These are phyloP conservation scores for Mormyrus lacerda DNA, from an alignment of 2,113 vertebrate genomes.

Conservation along the genomic window DNA sequence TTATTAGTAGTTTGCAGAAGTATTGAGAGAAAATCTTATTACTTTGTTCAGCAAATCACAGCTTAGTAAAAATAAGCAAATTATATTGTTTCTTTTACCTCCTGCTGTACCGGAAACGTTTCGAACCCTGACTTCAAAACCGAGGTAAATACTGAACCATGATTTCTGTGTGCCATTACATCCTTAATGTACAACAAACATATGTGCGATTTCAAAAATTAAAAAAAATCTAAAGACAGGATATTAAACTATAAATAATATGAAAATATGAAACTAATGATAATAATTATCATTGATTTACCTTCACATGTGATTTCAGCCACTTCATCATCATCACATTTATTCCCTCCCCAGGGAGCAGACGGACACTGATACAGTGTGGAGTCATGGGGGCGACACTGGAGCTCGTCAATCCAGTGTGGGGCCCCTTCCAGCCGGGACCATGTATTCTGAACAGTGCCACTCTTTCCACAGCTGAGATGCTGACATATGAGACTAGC, in stretches of 20 bases:
- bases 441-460: not conserved
- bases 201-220: no score
- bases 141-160: no score
- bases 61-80: no score
- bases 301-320: constrained; percentile 5
- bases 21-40: no score
- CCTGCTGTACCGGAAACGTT: no score
- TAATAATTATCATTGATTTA: not conserved
- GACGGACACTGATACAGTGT: constrained; percentile 19
- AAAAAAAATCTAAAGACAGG: not conserved
- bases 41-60: no score
- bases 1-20: no score
- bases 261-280: not conserved
- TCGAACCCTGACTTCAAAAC: no score
- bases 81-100: no score
- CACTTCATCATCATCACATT: not conserved
- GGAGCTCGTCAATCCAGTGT: constrained; percentile 3
- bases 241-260: not conserved
- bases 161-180: no score
- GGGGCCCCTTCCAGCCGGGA: not conserved
- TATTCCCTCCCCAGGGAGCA: not conserved
- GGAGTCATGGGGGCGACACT: constrained; percentile 17
- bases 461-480: not conserved
- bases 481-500: constrained; percentile 30
- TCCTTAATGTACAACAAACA: no score